Base-by-base conservation (phyloP, 2,113 vertebrate genomes). In the Tapirus terrestris region DNA sequence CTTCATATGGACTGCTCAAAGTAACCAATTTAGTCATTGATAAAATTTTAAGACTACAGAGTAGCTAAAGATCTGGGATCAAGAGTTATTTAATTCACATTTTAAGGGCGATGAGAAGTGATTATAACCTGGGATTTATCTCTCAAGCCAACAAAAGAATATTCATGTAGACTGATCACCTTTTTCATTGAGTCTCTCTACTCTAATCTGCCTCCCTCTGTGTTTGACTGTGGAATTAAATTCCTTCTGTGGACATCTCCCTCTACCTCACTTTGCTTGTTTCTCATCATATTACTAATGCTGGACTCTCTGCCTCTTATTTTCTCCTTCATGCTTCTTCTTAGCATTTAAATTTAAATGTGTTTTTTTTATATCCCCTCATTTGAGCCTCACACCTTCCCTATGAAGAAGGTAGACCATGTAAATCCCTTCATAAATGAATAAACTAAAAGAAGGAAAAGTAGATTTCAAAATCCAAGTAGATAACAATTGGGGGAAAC, bases 1-100 rank as follows among this genome's bases (percentile, higher is more conserved):
- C 29, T 58, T 48, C 23, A 75, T 63, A 39, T 33, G 33, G 10
- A 45, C 9, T 39, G 18, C 13, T 81, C 5, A 20, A n/a, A 67
- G 7, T 33, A 85, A 43, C 36, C 5, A 73, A 45, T 58, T n/a
- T 56, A 29, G 3, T 29, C 16, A 23, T 27, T 13, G 39, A 21
- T 82, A 70, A 68, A 6, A n/a, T 63, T 86, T 96, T 87, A 92
- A 60, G n/a, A 94, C 61, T 43, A 73, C 23, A 68, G 6, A 94
- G 25, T 25, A 77, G 43, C 16, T 48, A 14, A 81, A 80, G 51
- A 58, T 8, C 16, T 18, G 8, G 3, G 6, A 58, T 70, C 36
- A 76, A 79, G 67, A 45, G 18, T 86, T 61, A 95, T 68, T 93
- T 67, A 23, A 87, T 48, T 93, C 82, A 4, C 5, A 70, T 58